Evolutionary conservation across 2,797 vertebrate species (phyloP).

Genomic region (Pipistrellus pygmaeus): DNA sequence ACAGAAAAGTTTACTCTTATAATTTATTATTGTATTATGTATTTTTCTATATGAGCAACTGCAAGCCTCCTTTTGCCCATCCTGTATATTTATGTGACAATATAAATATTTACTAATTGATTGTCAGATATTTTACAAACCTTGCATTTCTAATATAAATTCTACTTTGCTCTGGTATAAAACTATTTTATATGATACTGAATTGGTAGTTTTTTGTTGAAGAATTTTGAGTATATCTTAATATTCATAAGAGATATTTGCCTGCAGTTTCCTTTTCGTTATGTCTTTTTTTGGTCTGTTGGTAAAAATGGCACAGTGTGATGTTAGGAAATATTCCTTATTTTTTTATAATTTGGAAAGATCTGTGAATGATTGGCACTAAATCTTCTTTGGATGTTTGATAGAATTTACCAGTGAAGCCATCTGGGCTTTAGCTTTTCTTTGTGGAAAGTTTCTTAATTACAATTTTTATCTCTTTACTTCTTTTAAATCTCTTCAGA

Average conservation of each 20-base stretch:
- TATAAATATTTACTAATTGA: not conserved
- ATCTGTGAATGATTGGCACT: not conserved
- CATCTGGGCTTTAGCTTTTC: not conserved
- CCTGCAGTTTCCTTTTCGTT: not conserved
- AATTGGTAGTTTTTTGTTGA: not conserved
- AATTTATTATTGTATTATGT: not conserved
- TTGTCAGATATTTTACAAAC: constrained; percentile 7
- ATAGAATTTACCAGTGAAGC: not conserved
- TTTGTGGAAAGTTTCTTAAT: not conserved
- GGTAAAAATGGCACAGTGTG: not conserved
- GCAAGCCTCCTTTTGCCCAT: not conserved
- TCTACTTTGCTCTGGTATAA: not conserved
- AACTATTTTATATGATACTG: not conserved
- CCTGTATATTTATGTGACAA: not conserved
- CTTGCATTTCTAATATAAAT: not conserved
- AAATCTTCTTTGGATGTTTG: not conserved
- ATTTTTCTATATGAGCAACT: not conserved
- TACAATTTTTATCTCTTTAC: not conserved
- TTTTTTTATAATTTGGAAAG: not conserved
- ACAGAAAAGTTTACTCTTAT: not conserved
- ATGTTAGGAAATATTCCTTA: not conserved
- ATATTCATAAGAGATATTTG: not conserved
- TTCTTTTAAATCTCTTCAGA: constrained; percentile 1
- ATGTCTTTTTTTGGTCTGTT: not conserved
- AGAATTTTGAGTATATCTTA: not conserved